These are phyloP conservation scores for Collichthys lucidus DNA, from an alignment of 2,113 vertebrate species.

Conservation along the genomic window DNA sequence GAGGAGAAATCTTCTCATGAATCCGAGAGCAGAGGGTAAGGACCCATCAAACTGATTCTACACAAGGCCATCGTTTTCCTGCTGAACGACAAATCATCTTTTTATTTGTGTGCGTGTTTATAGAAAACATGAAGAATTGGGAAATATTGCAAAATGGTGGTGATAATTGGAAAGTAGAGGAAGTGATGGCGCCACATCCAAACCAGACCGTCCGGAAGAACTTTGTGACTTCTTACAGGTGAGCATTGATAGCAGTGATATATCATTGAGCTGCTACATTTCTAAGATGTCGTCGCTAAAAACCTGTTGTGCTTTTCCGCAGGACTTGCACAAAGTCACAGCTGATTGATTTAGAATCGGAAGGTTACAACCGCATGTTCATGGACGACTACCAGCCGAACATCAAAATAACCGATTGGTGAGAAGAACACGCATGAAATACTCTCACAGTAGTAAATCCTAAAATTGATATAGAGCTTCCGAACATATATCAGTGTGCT, in stretches of 20 bases:
- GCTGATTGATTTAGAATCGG: constrained; percentile 74
- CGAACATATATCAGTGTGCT: background rate
- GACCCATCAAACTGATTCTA: background rate
- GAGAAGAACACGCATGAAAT: constrained; percentile 36
- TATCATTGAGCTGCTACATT: background rate
- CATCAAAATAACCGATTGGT: constrained; percentile 84
- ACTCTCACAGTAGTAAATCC: background rate
- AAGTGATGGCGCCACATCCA: constrained; percentile 44
- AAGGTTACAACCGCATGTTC: constrained; percentile 77
- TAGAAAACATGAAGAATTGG: constrained; percentile 75
- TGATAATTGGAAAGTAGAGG: constrained; percentile 72
- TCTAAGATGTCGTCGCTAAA: background rate
- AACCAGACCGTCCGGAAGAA: constrained; percentile 61
- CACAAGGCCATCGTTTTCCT: background rate
- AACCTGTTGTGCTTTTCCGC: background rate
- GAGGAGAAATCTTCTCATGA: constrained; percentile 81
- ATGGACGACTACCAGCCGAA: constrained; percentile 80
- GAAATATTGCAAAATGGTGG: constrained; percentile 70
- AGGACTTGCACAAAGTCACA: constrained; percentile 80
- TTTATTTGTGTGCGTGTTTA: background rate
- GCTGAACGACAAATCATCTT: background rate
- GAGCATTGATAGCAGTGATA: constrained; percentile 40
- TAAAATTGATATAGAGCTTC: background rate
- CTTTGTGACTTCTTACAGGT: constrained; percentile 83
- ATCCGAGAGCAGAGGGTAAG: constrained; percentile 78